A percentile compares a stretch with the other conserved stretches of the same genome.
Evolutionary conservation across 2,113 vertebrate species (phyloP).

Genomic region (Glaucidium brasilianum): DNA sequence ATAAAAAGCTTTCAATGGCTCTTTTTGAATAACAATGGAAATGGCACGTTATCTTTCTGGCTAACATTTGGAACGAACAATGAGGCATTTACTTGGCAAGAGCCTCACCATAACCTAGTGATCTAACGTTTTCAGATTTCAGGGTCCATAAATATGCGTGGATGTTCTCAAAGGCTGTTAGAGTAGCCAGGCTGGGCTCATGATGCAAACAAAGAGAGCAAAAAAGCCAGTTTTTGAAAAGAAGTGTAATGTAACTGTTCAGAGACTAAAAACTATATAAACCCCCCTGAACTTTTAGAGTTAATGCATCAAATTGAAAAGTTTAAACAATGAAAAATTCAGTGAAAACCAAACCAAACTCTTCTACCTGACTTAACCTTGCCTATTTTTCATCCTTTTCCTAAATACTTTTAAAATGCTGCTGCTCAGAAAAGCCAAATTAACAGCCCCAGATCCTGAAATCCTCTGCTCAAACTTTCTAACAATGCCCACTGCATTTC

Average conservation of each 20-base stretch:
- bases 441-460: neutral
- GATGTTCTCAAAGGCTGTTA: neutral
- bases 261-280: neutral
- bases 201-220: neutral
- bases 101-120: neutral
- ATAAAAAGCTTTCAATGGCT: neutral
- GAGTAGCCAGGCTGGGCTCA: neutral
- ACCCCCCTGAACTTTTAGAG: neutral
- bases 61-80: neutral
- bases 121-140: neutral
- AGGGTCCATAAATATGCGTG: neutral
- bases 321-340: neutral
- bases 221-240: neutral
- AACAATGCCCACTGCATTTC: neutral
- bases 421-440: neutral
- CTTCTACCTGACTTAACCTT: neutral
- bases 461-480: neutral
- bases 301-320: neutral
- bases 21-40: neutral
- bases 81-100: neutral
- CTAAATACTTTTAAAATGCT: neutral
- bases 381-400: neutral
- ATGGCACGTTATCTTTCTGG: neutral
- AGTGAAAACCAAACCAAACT: neutral
- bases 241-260: neutral